A percentile compares a stretch with the other conserved stretches of the same genome.
phyloP scores from a whole-genome alignment of 2,797 vertebrate species.

The Scolopax rusticola region DNA sequence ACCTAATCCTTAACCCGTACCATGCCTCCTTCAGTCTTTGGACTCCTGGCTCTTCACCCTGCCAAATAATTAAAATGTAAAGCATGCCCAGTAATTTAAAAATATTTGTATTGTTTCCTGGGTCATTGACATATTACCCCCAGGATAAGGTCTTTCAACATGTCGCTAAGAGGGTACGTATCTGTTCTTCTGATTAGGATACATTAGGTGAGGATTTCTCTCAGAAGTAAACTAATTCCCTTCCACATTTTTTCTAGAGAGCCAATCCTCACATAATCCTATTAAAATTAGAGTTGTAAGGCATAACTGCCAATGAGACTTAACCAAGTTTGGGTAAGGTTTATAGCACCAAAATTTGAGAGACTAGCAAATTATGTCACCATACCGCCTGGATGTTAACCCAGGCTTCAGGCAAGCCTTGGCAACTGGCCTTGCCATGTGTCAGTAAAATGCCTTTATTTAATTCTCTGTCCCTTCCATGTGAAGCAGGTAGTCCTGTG shows the following conservation, averaged over 20 bases:
- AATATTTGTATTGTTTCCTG: background rate
- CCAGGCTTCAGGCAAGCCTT: background rate
- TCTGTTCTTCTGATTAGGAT: background rate
- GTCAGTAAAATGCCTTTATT: background rate
- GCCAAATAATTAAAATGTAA: background rate
- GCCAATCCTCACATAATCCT: background rate
- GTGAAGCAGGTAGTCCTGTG: background rate
- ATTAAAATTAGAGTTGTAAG: background rate
- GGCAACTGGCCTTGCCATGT: background rate
- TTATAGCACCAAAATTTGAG: background rate
- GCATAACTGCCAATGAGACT: background rate
- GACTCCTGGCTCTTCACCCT: background rate
- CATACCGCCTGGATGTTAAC: background rate
- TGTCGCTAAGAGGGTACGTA: background rate
- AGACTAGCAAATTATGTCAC: background rate
- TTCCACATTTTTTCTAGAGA: background rate
- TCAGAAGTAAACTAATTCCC: background rate
- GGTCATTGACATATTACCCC: background rate
- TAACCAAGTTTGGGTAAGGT: background rate
- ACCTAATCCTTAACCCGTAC: background rate
- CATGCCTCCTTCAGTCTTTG: background rate
- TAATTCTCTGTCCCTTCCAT: background rate
- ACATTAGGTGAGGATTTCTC: background rate
- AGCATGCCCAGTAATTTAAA: background rate
- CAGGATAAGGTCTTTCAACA: background rate